Evolutionary conservation across 2,113 vertebrate species (phyloP).

Genomic region (Halcyon malimbica): DNA sequence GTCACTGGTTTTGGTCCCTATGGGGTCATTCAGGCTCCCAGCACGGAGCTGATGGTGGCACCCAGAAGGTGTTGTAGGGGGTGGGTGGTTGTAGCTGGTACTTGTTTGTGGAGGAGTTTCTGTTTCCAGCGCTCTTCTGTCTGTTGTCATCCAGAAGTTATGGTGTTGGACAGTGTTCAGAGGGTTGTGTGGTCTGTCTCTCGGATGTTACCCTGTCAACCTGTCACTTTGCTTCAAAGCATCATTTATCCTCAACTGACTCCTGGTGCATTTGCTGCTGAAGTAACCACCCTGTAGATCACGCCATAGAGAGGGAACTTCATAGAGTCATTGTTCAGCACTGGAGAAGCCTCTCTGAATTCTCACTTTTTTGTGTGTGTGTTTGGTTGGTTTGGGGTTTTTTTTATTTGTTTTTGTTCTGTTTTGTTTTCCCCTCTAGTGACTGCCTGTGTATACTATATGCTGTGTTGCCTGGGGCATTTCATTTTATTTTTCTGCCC

Average conservation of each 20-base stretch:
- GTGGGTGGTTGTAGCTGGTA: neutral
- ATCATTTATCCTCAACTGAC: neutral
- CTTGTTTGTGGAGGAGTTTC: neutral
- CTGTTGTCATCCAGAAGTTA: rapidly evolving
- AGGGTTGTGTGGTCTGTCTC: neutral
- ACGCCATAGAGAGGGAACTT: neutral
- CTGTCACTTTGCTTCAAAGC: neutral
- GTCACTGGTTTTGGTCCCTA: neutral
- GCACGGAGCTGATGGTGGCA: rapidly evolving
- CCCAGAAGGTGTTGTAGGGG: rapidly evolving
- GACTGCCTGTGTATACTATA: neutral
- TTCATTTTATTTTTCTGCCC: neutral
- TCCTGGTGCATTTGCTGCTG: neutral
- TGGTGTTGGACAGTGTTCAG: neutral
- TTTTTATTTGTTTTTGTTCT: neutral
- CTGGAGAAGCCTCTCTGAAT: neutral
- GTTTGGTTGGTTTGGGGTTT: too few relatives aligned
- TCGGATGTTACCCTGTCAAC: neutral
- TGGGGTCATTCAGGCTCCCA: rapidly evolving
- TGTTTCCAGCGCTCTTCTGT: neutral
- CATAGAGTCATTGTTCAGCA: neutral
- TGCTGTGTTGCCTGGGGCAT: neutral
- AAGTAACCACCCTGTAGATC: neutral
- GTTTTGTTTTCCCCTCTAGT: too few relatives aligned
- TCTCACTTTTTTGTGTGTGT: neutral